phyloP scores from a whole-genome alignment of 2,797 vertebrate species.

The Percopsis omiscomaycus region DNA sequence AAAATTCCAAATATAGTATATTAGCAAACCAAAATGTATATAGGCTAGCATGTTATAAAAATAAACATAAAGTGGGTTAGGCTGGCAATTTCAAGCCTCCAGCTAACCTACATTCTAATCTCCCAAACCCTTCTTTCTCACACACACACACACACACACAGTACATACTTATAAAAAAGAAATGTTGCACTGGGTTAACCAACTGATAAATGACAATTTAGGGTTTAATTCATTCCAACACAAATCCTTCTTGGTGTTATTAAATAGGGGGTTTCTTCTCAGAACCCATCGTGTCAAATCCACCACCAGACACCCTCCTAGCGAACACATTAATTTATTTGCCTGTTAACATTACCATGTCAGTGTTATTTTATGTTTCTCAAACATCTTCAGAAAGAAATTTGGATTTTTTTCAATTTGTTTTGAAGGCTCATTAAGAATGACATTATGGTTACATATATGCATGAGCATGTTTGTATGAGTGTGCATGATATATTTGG shows the following conservation, averaged over 20 bases:
- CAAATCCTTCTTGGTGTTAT: slow-evolving; percentile 8
- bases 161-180: slow-evolving; percentile 4
- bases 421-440: slow-evolving; percentile 18
- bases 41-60: background rate
- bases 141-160: slow-evolving; percentile 7
- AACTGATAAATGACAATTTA: slow-evolving; percentile 17
- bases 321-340: slow-evolving; percentile 39
- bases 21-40: background rate
- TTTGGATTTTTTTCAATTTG: slow-evolving; percentile 1
- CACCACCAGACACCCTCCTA: slow-evolving; percentile 18
- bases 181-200: slow-evolving; percentile 23
- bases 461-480: slow-evolving; percentile 52
- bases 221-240: slow-evolving; percentile 1
- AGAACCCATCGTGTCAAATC: slow-evolving; percentile 17
- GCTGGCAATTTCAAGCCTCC: slow-evolving; percentile 4
- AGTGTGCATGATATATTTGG: slow-evolving; percentile 31
- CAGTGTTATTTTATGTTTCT: slow-evolving; percentile 23
- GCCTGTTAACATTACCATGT: slow-evolving; percentile 43
- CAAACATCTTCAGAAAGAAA: slow-evolving; percentile 12
- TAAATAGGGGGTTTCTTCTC: slow-evolving; percentile 2
- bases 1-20: too few species aligned
- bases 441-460: slow-evolving; percentile 28
- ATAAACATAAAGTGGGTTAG: background rate
- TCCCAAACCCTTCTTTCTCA: background rate
- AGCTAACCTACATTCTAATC: slow-evolving; percentile 9